Evolutionary conservation across 2,888 invertebrate genomes (phyloP).

Genomic region (Cryptocheilus praepositus): DNA sequence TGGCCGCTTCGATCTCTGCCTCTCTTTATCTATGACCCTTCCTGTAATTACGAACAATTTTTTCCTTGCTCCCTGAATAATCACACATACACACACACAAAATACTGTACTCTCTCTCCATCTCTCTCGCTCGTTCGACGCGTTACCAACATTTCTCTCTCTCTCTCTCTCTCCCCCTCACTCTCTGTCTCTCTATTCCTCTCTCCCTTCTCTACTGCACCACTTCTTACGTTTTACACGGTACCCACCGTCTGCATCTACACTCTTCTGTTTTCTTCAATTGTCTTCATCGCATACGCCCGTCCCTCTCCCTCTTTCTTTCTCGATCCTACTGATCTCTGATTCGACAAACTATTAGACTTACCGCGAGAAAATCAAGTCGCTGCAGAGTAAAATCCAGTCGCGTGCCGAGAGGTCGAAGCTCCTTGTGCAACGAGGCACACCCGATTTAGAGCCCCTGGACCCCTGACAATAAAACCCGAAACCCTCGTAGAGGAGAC

Average conservation of each 20-base stretch:
- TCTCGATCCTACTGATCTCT: too few relatives aligned
- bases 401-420: slow-evolving; percentile 93
- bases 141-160: background rate
- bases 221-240: background rate
- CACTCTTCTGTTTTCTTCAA: slow-evolving; percentile 16
- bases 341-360: slow-evolving; percentile 77
- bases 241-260: slow-evolving; percentile 10
- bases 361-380: slow-evolving; percentile 89
- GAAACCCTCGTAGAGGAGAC: background rate
- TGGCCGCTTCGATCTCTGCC: slow-evolving; percentile 35
- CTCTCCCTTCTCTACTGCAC: slow-evolving; percentile 33
- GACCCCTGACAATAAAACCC: slow-evolving; percentile 78
- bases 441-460: slow-evolving; percentile 87
- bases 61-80: too few relatives aligned
- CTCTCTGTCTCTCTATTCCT: slow-evolving; percentile 1
- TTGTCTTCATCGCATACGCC: background rate
- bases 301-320: background rate
- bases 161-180: slow-evolving; percentile 25
- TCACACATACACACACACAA: too few relatives aligned
- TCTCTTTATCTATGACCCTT: too few relatives aligned
- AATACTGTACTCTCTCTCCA: slow-evolving; percentile 12
- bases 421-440: slow-evolving; percentile 89
- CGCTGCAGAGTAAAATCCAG: slow-evolving; percentile 90
- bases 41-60: too few relatives aligned
- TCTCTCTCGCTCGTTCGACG: slow-evolving; percentile 17